Conservation (phyloP, 2,888 invertebrate genomes). For the Drosophila suboccidentalis region DNA sequence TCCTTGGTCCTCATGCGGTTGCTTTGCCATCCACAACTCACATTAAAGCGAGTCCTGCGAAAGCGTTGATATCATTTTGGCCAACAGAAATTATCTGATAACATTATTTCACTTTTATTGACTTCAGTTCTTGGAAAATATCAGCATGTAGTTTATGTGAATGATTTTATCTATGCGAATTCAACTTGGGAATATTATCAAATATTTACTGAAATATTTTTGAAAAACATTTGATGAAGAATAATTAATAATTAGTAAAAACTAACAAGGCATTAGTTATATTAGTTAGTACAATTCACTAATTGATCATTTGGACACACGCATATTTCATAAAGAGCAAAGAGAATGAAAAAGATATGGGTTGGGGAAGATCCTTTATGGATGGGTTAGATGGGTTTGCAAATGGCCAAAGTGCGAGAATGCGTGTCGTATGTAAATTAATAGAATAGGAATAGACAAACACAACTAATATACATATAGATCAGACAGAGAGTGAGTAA, state of each 20-base stretch:
- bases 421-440: constrained; percentile 83
- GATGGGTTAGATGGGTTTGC: constrained; percentile 24
- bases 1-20: constrained; percentile 14
- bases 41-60: constrained; percentile 53
- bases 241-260: constrained; percentile 2
- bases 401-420: constrained; percentile 61
- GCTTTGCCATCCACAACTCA: constrained; percentile 22
- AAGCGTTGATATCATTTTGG: constrained; percentile 64
- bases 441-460: constrained; percentile 64
- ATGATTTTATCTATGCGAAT: constrained; percentile 43
- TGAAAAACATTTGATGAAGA: neutral
- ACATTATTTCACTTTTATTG: constrained; percentile 64
- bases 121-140: constrained; percentile 18
- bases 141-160: constrained; percentile 26
- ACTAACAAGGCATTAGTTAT: constrained; percentile 13
- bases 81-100: constrained; percentile 66
- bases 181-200: constrained; percentile 8
- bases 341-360: neutral
- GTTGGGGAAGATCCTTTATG: constrained; percentile 1
- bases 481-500: constrained; percentile 34
- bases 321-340: constrained; percentile 62
- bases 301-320: constrained; percentile 53
- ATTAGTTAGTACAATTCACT: constrained; percentile 31
- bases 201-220: neutral
- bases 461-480: constrained; percentile 32